phyloP scores from a whole-genome alignment of 2,113 vertebrate species.

The Tenrec ecaudatus region DNA sequence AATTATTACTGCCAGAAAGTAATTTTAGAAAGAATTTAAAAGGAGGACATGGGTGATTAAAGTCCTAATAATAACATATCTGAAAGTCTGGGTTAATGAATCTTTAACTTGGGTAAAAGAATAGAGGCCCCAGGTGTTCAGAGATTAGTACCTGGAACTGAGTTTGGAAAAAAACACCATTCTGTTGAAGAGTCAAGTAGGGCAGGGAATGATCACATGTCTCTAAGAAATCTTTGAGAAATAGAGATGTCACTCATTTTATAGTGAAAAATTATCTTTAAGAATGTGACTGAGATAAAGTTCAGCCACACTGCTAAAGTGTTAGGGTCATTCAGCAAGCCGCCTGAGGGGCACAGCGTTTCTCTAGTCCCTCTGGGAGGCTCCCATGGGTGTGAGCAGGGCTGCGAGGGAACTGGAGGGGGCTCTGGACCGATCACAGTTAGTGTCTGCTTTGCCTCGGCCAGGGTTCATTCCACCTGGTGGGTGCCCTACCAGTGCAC shows the following conservation, averaged over 20 bases:
- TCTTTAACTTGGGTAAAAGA: constrained; percentile 72
- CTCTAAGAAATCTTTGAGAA: background rate
- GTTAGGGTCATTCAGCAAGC: background rate
- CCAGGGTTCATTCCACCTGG: background rate
- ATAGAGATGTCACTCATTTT: background rate
- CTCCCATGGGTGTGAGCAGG: background rate
- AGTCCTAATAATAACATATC: constrained; percentile 82
- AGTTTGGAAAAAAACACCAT: constrained; percentile 13
- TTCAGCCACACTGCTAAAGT: background rate
- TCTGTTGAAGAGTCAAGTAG: constrained; percentile 61
- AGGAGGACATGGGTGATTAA: constrained; percentile 83
- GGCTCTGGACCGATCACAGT: too few relatives aligned
- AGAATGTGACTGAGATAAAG: background rate
- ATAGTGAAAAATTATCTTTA: background rate
- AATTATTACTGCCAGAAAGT: constrained; percentile 81
- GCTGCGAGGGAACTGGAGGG: background rate
- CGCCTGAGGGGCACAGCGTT: too few relatives aligned
- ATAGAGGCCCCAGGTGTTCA: constrained; percentile 71
- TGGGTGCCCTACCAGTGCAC: background rate
- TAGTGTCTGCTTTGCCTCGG: background rate
- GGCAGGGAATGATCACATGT: constrained; percentile 41
- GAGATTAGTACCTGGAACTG: constrained; percentile 49
- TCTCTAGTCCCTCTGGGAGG: background rate
- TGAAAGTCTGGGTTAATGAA: constrained; percentile 81
- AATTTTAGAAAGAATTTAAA: constrained; percentile 81